Base-by-base conservation (phyloP, 2,113 vertebrate species). In the Hylia prasina region DNA sequence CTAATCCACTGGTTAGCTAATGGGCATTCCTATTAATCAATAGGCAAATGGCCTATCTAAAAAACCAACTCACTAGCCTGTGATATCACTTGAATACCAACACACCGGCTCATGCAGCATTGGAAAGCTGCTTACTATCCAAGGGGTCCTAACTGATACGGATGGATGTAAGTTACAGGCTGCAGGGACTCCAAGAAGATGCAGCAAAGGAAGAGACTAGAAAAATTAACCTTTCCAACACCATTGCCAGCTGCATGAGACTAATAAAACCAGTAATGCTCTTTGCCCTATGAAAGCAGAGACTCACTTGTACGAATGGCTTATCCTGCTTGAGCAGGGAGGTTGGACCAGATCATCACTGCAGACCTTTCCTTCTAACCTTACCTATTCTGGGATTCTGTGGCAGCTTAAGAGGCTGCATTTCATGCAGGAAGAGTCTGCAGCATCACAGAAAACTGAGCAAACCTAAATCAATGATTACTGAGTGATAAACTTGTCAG, bases 131-230 rank as follows among this genome's bases (percentile, higher is more conserved):
- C 31, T 18, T 16, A 47, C 37, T 16, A 53, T 13, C 63, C 54
- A 58, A 3, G 11, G 44, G 30, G 27, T 83, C 33, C 47, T 47
- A 13, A 13, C 23, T 30, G 31, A 39, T 11, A 65, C 1, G 2
- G 30, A 13, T 44, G 60, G 58, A 37, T 3, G 0, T 5, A 72
- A 79, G 16, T 28, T 68, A 76, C 0, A 79, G 35, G 23, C 88
- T 85, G 48, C 70, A 92, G 27, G 79, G 76, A 47, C 40, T 27
- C 39, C 17, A 63, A 71, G 50, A 81, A 47, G 27, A 69, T 37
- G 27, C 64, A 68, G 45, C 11, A 70, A 71, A 79, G 19, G 16
- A 92, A 70, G 0, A 0, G 47, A 23, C 30, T 7, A 39, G 14
- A 63, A 89, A 78, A 84, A 47, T 2, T 0, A 39, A 65, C 12